Conservation (phyloP, 2,113 vertebrate genomes). For the Zootoca vivipara region DNA sequence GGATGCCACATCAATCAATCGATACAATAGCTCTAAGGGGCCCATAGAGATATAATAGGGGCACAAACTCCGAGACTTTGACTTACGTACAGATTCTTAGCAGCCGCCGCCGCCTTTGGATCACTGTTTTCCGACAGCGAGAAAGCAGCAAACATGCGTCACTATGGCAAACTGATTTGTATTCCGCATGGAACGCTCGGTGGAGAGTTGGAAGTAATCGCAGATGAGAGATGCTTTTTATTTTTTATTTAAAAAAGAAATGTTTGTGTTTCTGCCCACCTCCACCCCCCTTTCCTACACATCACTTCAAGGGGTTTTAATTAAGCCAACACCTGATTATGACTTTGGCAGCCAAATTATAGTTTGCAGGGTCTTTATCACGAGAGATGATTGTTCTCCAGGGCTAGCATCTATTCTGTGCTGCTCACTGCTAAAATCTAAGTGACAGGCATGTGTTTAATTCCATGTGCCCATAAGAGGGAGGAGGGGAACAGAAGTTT, state of each 20-base stretch:
- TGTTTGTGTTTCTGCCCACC: constrained; percentile 47
- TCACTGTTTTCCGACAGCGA: constrained; percentile 40
- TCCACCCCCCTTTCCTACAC: constrained; percentile 32
- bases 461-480: not conserved
- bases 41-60: too few relatives aligned
- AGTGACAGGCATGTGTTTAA: constrained; percentile 20
- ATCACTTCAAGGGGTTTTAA: constrained; percentile 71
- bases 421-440: constrained; percentile 14
- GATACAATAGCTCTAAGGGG: not conserved
- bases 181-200: constrained; percentile 66
- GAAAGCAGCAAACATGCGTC: constrained; percentile 58
- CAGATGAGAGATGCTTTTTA: constrained; percentile 61
- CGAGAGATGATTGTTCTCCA: constrained; percentile 50
- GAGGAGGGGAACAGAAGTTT: not conserved
- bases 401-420: constrained; percentile 31
- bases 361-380: constrained; percentile 51
- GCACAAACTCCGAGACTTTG: not conserved
- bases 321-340: constrained; percentile 70
- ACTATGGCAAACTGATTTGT: constrained; percentile 67
- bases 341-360: constrained; percentile 61
- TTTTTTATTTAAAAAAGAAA: not conserved
- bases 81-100: not conserved
- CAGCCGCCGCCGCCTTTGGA: not conserved
- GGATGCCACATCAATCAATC: not conserved
- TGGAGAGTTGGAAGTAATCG: constrained; percentile 64